Evolutionary conservation across 2,113 vertebrate genomes (phyloP).

Genomic region (Laterallus jamaicensis): DNA sequence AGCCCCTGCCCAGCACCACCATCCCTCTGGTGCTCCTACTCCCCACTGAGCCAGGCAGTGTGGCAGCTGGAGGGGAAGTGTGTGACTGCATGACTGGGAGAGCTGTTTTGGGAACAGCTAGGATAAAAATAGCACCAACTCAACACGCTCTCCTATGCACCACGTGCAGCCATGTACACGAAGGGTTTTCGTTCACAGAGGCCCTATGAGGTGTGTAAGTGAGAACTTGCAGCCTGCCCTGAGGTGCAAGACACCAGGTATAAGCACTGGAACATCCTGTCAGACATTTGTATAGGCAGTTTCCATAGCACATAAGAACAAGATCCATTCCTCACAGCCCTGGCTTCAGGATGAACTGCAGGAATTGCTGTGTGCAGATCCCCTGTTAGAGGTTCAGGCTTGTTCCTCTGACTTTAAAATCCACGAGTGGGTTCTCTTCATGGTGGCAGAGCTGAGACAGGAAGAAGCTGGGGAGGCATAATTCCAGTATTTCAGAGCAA

Average conservation of each 20-base stretch:
- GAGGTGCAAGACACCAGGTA: background rate
- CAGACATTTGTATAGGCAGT: background rate
- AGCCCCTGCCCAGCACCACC: background rate
- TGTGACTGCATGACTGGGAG: background rate
- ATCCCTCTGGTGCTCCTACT: background rate
- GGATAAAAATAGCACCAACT: background rate
- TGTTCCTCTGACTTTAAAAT: background rate
- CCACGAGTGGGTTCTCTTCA: background rate
- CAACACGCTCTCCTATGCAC: fast-evolving
- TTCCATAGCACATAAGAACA: background rate
- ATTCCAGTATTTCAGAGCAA: constrained; percentile 3
- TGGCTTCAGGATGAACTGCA: background rate
- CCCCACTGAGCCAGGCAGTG: background rate
- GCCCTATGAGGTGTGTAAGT: fast-evolving
- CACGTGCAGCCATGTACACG: background rate
- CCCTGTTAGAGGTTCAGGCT: background rate
- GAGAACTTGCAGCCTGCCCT: background rate
- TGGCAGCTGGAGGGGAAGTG: background rate
- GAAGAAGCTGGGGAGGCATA: background rate
- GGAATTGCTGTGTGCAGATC: background rate
- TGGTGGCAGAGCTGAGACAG: background rate
- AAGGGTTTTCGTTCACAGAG: background rate
- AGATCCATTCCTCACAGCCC: background rate
- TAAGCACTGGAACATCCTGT: background rate
- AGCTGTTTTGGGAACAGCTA: background rate